Percentiles rank a stretch among this genome's conserved stretches.
These are phyloP conservation scores for Neoseiulus cucumeris DNA, from an alignment of 1,140 invertebrate species.

Conservation along the genomic window DNA sequence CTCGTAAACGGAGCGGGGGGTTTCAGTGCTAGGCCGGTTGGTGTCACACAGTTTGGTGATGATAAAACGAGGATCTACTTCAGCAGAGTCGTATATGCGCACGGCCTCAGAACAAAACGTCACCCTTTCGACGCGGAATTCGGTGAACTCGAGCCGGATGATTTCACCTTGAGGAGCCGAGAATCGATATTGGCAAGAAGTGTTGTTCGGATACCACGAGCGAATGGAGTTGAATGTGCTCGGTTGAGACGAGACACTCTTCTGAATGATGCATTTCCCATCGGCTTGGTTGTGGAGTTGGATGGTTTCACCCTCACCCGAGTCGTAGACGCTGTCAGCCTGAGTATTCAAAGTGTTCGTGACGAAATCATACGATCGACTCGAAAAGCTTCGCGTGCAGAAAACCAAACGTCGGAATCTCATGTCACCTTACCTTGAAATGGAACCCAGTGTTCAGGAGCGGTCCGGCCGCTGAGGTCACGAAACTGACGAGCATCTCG, in stretches of 20 bases:
- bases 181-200: conserved; percentile 20
- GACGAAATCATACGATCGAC: no score
- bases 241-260: background rate
- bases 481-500: conserved; percentile 71
- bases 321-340: conserved; percentile 14
- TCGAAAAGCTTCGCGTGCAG: no score
- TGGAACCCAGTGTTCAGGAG: conserved; percentile 22
- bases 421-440: conserved; percentile 14
- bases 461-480: conserved; percentile 51
- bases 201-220: conserved; percentile 21
- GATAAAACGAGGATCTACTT: conserved; percentile 19
- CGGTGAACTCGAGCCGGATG: conserved; percentile 19
- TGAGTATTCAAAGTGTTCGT: background rate
- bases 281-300: background rate
- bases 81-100: conserved; percentile 18
- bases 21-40: conserved; percentile 16
- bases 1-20: conserved; percentile 16
- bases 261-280: background rate
- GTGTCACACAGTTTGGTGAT: conserved; percentile 21
- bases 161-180: conserved; percentile 13
- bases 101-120: conserved; percentile 20
- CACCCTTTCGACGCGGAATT: conserved; percentile 19
- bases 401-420: no score
- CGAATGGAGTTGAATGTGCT: conserved; percentile 16
- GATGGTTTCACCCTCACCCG: background rate